Evolutionary conservation across 2,113 vertebrate species (phyloP).

Genomic region (Jacana jacana): DNA sequence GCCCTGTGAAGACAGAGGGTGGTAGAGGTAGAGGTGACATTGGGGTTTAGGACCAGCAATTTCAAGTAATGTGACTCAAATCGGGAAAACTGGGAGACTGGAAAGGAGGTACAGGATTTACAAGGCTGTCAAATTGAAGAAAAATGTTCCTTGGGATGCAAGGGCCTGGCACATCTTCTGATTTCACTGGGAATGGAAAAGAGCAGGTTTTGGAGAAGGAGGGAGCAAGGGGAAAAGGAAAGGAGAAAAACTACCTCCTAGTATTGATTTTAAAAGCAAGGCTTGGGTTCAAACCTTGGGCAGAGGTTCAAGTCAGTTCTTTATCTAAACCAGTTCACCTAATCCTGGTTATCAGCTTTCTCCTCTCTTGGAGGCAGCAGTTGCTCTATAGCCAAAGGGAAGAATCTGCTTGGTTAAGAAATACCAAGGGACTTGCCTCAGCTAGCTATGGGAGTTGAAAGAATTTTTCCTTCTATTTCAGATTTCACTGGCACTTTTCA

Average conservation of each 20-base stretch:
- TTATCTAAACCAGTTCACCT: slow-evolving; percentile 29
- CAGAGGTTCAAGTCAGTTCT: slow-evolving; percentile 48
- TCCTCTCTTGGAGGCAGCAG: background rate
- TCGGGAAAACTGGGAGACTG: fast-evolving
- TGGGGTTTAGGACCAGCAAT: background rate
- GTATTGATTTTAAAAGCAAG: background rate
- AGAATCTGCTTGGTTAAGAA: slow-evolving; percentile 39
- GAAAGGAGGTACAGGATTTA: background rate
- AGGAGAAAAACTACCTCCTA: background rate
- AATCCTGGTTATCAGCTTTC: slow-evolving; percentile 45
- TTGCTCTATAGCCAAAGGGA: slow-evolving; percentile 39
- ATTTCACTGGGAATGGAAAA: background rate
- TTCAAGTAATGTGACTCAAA: background rate
- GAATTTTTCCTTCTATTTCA: slow-evolving; percentile 10
- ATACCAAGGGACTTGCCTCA: slow-evolving; percentile 53
- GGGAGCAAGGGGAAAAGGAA: background rate
- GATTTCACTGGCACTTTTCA: background rate
- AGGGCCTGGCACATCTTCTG: background rate
- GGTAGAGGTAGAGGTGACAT: background rate
- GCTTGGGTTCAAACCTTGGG: slow-evolving; percentile 51
- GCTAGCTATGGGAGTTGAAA: slow-evolving; percentile 39
- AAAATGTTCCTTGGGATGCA: background rate
- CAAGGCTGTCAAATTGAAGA: background rate
- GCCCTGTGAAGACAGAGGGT: too few species aligned
- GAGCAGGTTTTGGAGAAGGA: background rate